Base-by-base conservation (phyloP, 2,113 vertebrate species). In the Passer montanus region DNA sequence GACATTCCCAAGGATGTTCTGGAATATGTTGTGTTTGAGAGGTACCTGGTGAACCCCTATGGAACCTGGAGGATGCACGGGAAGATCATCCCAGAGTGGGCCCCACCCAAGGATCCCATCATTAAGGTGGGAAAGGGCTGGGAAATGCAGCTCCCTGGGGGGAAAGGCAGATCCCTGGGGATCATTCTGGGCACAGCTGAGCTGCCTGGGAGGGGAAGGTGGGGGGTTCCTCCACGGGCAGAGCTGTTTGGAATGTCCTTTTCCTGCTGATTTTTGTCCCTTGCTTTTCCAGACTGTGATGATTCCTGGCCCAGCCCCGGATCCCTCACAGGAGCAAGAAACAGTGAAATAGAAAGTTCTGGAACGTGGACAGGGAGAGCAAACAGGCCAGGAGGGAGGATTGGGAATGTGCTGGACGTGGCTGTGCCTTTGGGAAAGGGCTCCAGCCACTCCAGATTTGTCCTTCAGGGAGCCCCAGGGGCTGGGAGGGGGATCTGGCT, bases 21-120 rank as follows among this genome's bases (percentile, higher is more conserved):
- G 94, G 99, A 99, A 75, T 99, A 99, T 5, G 94, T 99, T 0
- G 98, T 99, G 30, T 97, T 99, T 35, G 99, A 99, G 92, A 98
- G 97, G 60, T 99, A 99, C 91, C 93, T 99, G 87, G 87, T 97
- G 21, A 99, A 99, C 89, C 98, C 98, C 0, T 98, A 98, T 0
- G 97, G 98, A 2, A 52, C 78, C 0, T 98, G 98, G 98, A 97
- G 98, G 94, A 94, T 98, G 96, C 98, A 98, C 0, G 98, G 96
- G 41, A 98, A 98, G 94, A 98, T 98, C 1, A 30, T 98, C 18
- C 98, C 98, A 0, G 22, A 80, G 1, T 98, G 98, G 98, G 98
- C 98, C 15, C 98, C 98, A 0, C 98, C 98, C 11, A 99, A 99
- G 96, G 99, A 99, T 13, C 98, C 99, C 6, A 94, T 99, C 53